Base-by-base conservation (phyloP, 1,140 invertebrate species). In the Pseudomyrmex cubaensis region DNA sequence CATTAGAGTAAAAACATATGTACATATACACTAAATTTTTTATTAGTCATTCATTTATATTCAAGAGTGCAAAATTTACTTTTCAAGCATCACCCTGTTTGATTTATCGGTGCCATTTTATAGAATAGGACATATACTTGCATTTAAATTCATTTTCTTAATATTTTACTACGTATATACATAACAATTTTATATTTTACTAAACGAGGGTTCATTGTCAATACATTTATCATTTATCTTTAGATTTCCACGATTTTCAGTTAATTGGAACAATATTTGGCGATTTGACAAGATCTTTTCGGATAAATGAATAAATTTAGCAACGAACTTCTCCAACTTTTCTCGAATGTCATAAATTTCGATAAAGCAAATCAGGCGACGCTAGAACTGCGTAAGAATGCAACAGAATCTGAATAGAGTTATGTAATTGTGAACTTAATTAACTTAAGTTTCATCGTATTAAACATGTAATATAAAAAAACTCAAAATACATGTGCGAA, bases 201-300 rank as follows among this genome's bases (percentile, higher is more conserved):
- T 56, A 77, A 84, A 84, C 86, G 86, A 84, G 56, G 67, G 17
- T 8, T 22, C 13, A 25, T 56, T 44, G 22, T 44, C 13, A 77
- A 66, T 35, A 7, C 7, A 35, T 35, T 35, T 35, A 7, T 22
- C 13, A 50, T 64, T 77, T 86, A 85, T 85, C 83, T 86, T 35
- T 82, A 56, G 73, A 50, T 50, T 57, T 83, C 61, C 67, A 69
- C 69, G 57, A 82, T 82, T 61, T 25, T 72, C 50, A 50, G 44
- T 59, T 86, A 82, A 82, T 86, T 86, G 52, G 82, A 76, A 88
- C 63, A 66, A 78, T 88, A 52, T 83, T 63, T 89, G 88, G 88
- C 87, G 59, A 73, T 86, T 61, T 86, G 87, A 82, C 88, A 89
- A 78, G 52, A 57, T 59, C 52, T 66, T 62, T 46, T 59, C 67